A percentile compares a stretch with the other conserved stretches of the same genome.
Evolutionary conservation across 2,797 vertebrate species (phyloP).

Genomic region (Harpagifer antarcticus): DNA sequence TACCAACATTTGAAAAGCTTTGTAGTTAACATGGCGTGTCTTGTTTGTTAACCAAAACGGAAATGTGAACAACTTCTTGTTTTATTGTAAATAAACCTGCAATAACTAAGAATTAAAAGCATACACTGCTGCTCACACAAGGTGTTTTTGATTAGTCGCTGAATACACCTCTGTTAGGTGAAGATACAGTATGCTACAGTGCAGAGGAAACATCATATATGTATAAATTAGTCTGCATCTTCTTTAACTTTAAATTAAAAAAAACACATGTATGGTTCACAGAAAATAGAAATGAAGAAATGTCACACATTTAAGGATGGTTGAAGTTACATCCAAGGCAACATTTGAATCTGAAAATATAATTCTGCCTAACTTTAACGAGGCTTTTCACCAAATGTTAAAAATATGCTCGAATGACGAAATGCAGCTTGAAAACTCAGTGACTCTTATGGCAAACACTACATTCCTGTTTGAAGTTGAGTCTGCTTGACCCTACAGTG

Average conservation of each 20-base stretch:
- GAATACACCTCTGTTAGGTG: background rate
- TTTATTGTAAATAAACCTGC: background rate
- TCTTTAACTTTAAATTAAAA: background rate
- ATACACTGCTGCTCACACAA: background rate
- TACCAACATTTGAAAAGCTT: background rate
- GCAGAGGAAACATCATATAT: background rate
- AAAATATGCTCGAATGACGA: background rate
- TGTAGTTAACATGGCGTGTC: background rate
- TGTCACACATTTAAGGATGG: background rate
- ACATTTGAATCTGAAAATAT: background rate
- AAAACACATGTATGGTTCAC: background rate
- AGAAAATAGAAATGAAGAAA: too few relatives aligned
- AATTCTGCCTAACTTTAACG: background rate
- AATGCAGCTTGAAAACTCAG: background rate
- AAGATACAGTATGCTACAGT: background rate
- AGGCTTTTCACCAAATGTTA: background rate
- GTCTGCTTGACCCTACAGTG: background rate
- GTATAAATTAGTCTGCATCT: background rate
- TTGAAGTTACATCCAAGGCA: too few relatives aligned
- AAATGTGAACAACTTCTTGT: background rate
- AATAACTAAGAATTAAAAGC: background rate
- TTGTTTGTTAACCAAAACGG: background rate
- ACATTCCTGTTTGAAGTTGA: conserved; percentile 6
- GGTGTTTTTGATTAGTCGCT: conserved; percentile 5
- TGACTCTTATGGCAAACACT: background rate